phyloP scores from a whole-genome alignment of 2,888 invertebrate species.

The Cybosia mesomella region DNA sequence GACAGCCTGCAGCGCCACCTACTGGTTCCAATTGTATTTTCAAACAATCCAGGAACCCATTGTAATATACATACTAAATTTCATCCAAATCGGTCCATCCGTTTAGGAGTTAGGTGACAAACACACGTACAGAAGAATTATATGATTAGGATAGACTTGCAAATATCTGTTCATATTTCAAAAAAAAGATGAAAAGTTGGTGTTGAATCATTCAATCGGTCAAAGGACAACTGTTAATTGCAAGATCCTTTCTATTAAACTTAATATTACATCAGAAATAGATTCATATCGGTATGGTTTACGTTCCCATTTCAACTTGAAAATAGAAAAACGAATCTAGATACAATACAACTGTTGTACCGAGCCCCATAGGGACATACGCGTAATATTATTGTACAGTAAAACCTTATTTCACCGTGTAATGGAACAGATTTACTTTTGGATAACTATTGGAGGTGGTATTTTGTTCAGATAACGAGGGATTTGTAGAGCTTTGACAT shows the following conservation, averaged over 20 bases:
- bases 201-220: no score
- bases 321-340: background rate
- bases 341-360: background rate
- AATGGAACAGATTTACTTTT: conserved; percentile 23
- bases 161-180: no score
- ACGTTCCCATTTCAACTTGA: background rate
- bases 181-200: no score
- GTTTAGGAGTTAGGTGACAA: no score
- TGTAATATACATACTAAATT: no score
- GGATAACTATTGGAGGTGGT: conserved; percentile 31
- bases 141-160: no score
- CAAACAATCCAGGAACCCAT: no score
- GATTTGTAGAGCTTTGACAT: conserved; percentile 58
- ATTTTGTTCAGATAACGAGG: conserved; percentile 51
- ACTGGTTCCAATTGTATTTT: no score
- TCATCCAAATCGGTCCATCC: no score
- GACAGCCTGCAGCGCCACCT: no score
- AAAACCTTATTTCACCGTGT: conserved; percentile 30
- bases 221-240: no score
- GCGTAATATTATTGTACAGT: conserved; percentile 9
- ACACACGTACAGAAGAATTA: no score
- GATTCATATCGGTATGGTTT: background rate
- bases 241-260: background rate
- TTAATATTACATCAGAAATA: background rate
- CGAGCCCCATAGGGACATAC: background rate